These are phyloP conservation scores for Caracal caracal DNA, from an alignment of 2,113 vertebrate species.

Conservation along the genomic window DNA sequence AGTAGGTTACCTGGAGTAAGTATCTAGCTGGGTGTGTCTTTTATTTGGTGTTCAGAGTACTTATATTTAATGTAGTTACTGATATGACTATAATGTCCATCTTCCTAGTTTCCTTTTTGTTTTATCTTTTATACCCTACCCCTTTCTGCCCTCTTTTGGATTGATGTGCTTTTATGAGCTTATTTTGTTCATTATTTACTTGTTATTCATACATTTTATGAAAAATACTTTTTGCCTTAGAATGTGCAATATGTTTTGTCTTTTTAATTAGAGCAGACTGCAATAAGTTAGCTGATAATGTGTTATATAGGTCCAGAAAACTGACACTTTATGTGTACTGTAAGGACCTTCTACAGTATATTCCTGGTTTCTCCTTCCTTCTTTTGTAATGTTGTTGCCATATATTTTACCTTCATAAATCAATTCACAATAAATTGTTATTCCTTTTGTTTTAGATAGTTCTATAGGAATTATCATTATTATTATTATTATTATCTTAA, in stretches of 20 bases:
- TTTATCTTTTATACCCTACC: background rate
- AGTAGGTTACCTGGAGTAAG: background rate
- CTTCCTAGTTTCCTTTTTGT: background rate
- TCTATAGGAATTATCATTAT: background rate
- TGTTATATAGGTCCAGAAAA: background rate
- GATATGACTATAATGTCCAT: background rate
- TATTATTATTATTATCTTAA: too few relatives aligned
- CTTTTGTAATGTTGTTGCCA: background rate
- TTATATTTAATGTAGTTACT: background rate
- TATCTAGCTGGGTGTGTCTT: background rate
- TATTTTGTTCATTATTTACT: background rate
- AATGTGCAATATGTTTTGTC: background rate
- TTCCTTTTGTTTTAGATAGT: background rate
- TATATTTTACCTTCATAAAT: background rate
- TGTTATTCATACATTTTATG: background rate
- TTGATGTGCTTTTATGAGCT: background rate
- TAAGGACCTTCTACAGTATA: background rate
- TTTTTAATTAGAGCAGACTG: background rate
- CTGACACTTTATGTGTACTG: fast-evolving
- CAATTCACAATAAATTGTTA: background rate
- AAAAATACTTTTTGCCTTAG: background rate
- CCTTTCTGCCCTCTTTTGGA: background rate
- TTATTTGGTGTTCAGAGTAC: background rate
- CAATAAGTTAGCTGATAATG: background rate
- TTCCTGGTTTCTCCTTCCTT: background rate